Base-by-base conservation (phyloP, 2,888 invertebrate species). In the Apotomis betuletana region DNA sequence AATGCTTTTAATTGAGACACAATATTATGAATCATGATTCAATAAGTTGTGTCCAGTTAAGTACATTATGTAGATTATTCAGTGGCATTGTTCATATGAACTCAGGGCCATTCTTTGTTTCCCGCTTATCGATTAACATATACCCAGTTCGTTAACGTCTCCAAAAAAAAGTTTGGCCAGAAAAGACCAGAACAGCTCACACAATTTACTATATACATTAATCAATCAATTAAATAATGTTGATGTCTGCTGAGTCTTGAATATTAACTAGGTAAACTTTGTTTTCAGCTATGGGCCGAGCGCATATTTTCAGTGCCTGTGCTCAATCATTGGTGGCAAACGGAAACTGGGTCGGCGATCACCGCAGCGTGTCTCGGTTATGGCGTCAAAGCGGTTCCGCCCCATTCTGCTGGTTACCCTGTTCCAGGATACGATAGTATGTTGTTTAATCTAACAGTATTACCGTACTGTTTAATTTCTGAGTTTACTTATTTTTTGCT, bases 321-420 rank as follows among this genome's bases (percentile, higher is more conserved):
- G 3, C 87, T 98, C 67, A 98, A 99, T 87, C 97, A 99, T 87
- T 99, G 98, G 98, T 99, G 99, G 98, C 99, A 99, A 92, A 98
- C 99, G 2, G 99, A 99, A 90, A 97, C 97, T 0, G 98, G 98
- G 0, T 97, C 97, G 74, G 96, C 98, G 0, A 97, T 99, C 70
- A 97, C 98, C 0, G 96, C 97, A 0, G 95, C 96, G 0, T 97
- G 97, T 82, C 83, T 97, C 8, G 98, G 97, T 0, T 95, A 97
- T 57, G 96, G 95, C 0, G 95, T 96, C 55, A 95, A 94, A 81
- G 91, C 95, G 0, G 94, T 94, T 74, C 96, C 97, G 0, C 97
- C 97, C 0, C 92, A 92, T 74, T 96, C 96, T 0, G 96, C 97
- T 0, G 99, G 99, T 0, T 95, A 97, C 87, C 96, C 98, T 0